These are phyloP conservation scores for Apodemus agrarius DNA, from an alignment of 2,797 vertebrate species.

Conservation along the genomic window DNA sequence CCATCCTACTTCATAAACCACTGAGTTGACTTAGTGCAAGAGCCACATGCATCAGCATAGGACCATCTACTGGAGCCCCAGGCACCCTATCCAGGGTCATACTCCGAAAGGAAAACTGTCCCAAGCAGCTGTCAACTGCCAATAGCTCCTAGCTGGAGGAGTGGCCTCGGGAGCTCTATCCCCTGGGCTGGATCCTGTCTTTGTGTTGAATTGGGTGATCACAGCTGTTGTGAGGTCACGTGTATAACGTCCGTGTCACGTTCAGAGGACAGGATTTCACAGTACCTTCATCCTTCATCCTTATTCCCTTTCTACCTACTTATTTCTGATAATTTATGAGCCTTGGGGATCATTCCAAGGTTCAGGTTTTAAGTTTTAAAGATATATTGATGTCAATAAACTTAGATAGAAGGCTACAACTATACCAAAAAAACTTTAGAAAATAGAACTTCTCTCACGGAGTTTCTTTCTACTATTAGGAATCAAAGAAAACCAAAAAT, in stretches of 20 bases:
- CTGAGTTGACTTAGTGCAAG: background rate
- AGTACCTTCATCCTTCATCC: background rate
- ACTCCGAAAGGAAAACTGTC: background rate
- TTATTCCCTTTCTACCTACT: background rate
- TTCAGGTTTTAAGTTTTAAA: background rate
- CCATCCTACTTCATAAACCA: background rate
- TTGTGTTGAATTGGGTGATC: background rate
- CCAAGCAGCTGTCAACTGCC: background rate
- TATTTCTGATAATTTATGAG: background rate
- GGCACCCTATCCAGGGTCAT: background rate
- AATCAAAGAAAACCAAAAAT: slow-evolving; percentile 19
- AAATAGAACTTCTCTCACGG: background rate
- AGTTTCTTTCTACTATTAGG: background rate
- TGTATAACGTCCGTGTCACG: background rate
- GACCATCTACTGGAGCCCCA: too few species aligned
- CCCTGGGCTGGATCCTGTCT: background rate
- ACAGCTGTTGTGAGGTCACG: background rate
- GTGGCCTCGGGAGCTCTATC: background rate
- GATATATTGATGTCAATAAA: slow-evolving; percentile 6
- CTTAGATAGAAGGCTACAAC: background rate
- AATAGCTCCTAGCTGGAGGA: too few species aligned
- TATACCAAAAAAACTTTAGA: background rate
- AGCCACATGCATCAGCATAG: background rate
- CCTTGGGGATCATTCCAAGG: background rate
- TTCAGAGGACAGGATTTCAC: background rate